phyloP scores from a whole-genome alignment of 2,888 invertebrate species.

The Erannis defoliaria region DNA sequence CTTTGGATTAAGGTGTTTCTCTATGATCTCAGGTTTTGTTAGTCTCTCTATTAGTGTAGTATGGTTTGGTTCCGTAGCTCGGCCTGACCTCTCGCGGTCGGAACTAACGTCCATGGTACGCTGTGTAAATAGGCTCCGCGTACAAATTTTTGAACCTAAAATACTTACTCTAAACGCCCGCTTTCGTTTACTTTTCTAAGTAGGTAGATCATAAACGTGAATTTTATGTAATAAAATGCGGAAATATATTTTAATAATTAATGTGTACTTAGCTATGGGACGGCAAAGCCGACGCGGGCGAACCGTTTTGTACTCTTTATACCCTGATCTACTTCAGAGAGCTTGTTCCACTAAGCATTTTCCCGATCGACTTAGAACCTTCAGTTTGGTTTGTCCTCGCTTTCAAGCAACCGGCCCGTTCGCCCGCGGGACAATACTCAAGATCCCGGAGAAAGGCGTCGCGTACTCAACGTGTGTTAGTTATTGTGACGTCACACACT shows the following conservation, averaged over 20 bases:
- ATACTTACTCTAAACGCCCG: conserved; percentile 75
- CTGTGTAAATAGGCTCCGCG: conserved; percentile 85
- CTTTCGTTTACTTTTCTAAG: conserved; percentile 83
- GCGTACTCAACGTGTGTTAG: conserved; percentile 77
- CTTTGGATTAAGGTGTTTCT: conserved; percentile 48
- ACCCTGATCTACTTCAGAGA: conserved; percentile 39
- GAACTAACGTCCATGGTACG: conserved; percentile 86
- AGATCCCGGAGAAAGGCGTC: conserved; percentile 70
- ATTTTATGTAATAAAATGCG: conserved; percentile 87
- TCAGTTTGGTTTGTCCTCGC: conserved; percentile 43
- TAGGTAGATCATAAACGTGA: conserved; percentile 85
- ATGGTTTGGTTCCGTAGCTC: conserved; percentile 52
- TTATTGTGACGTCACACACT: conserved; percentile 44
- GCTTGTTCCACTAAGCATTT: conserved; percentile 33
- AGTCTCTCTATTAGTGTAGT: conserved; percentile 60
- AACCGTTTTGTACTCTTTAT: conserved; percentile 44
- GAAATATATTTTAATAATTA: conserved; percentile 87
- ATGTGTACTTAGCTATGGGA: conserved; percentile 84
- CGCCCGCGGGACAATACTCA: conserved; percentile 81
- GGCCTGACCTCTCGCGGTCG: conserved; percentile 65
- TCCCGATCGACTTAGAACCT: conserved; percentile 27
- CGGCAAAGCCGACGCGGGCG: conserved; percentile 84
- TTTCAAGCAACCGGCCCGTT: conserved; percentile 55
- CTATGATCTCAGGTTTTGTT: conserved; percentile 71
- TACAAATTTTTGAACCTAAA: conserved; percentile 83